Conservation (phyloP, 2,888 invertebrate genomes). For the Invenusta paracnida region DNA sequence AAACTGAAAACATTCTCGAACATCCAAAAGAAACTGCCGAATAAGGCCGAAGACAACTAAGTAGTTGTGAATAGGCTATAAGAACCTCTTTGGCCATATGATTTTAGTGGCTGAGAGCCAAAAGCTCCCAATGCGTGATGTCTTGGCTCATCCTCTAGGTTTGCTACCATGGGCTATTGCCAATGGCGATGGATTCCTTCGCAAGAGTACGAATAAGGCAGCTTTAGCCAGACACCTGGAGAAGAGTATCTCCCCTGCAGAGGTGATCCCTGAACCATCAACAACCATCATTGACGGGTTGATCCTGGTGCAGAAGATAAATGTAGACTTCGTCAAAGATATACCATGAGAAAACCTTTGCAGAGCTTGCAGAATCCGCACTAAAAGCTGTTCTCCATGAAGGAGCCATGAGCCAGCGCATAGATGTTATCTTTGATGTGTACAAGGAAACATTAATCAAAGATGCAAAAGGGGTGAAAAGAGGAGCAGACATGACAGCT, state of each 20-base stretch:
- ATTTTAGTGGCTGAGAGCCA: conserved; percentile 37
- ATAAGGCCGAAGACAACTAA: no score
- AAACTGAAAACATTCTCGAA: no score
- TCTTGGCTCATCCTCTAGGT: conserved; percentile 40
- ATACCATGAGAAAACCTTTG: conserved; percentile 44
- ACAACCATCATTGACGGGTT: conserved; percentile 42
- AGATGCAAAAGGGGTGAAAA: conserved; percentile 41
- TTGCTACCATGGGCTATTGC: conserved; percentile 30
- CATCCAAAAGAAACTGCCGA: no score
- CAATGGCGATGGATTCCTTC: conserved; percentile 43
- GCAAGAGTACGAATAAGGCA: conserved; percentile 36
- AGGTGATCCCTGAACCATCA: conserved; percentile 40
- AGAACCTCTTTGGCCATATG: conserved; percentile 39
- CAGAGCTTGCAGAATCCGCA: conserved; percentile 38
- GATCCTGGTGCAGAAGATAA: conserved; percentile 39
- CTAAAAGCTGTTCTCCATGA: conserved; percentile 40
- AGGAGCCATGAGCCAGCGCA: conserved; percentile 40
- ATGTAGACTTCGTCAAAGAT: no score
- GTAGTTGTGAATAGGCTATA: conserved; percentile 38
- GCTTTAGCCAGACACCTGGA: conserved; percentile 19
- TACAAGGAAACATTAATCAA: conserved; percentile 46
- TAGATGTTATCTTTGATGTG: conserved; percentile 46
- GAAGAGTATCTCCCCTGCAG: conserved; percentile 35
- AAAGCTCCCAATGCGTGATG: conserved; percentile 34
- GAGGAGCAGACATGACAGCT: conserved; percentile 38